Evolutionary conservation across 2,113 vertebrate species (phyloP).

Genomic region (Acrocephalus kingi): DNA sequence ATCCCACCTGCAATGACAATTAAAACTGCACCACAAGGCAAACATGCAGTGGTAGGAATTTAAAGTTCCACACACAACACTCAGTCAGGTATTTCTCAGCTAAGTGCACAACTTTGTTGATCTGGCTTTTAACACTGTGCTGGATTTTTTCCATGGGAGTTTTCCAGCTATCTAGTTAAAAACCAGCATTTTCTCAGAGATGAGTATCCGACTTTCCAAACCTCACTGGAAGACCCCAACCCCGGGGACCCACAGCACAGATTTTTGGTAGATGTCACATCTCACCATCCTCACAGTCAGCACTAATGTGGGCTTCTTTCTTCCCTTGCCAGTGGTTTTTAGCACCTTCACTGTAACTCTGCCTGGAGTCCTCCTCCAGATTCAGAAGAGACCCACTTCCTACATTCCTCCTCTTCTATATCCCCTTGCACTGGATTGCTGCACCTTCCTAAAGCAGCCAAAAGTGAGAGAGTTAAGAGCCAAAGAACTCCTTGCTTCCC

Average conservation of each 20-base stretch:
- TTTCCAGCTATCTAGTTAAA: background rate
- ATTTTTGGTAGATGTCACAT: background rate
- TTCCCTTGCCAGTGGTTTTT: background rate
- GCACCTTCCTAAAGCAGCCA: background rate
- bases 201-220: accelerated
- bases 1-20: background rate
- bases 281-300: background rate
- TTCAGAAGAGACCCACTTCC: background rate
- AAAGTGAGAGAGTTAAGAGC: background rate
- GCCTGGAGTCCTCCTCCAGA: background rate
- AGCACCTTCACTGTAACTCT: background rate
- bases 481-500: background rate
- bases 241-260: accelerated
- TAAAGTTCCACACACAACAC: background rate
- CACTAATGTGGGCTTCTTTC: accelerated
- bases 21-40: background rate
- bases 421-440: background rate
- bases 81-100: background rate
- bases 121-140: background rate
- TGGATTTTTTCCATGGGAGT: background rate
- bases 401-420: background rate
- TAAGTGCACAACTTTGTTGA: background rate
- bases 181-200: background rate
- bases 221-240: background rate
- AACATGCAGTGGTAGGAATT: background rate